A percentile compares a stretch with the other conserved stretches of the same genome.
phyloP scores from a whole-genome alignment of 2,797 vertebrate species.

The Distichodus sexfasciatus region DNA sequence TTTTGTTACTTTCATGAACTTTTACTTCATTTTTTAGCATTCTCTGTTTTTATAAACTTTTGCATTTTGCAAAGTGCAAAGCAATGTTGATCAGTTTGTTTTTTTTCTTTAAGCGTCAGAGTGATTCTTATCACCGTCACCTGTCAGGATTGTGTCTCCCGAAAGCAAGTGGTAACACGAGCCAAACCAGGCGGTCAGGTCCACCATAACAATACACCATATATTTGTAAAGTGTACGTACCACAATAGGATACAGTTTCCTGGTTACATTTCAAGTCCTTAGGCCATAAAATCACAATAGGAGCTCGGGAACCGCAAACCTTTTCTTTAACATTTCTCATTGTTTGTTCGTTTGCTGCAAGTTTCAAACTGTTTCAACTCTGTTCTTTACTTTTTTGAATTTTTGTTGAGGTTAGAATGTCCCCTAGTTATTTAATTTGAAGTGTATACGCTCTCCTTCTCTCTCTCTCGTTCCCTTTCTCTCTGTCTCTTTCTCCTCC shows the following conservation, averaged over 20 bases:
- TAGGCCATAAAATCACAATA: conserved; percentile 1
- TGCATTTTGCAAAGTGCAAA: too few species aligned
- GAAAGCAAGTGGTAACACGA: conserved; percentile 17
- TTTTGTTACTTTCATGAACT: too few species aligned
- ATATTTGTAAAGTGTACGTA: conserved; percentile 14
- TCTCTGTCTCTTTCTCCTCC: conserved; percentile 23
- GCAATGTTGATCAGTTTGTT: too few species aligned
- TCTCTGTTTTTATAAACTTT: too few species aligned
- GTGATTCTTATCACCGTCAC: neutral
- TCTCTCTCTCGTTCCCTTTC: neutral
- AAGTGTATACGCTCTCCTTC: conserved; percentile 18
- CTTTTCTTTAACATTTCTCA: neutral
- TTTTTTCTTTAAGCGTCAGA: too few species aligned
- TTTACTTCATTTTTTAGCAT: too few species aligned
- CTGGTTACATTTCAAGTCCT: conserved; percentile 26
- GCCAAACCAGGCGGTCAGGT: neutral
- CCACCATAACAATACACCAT: neutral
- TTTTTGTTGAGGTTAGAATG: conserved; percentile 4
- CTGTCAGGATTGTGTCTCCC: neutral
- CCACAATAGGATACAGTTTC: conserved; percentile 30
- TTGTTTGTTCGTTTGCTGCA: too few species aligned
- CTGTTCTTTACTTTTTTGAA: conserved; percentile 3
- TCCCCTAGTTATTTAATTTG: conserved; percentile 32
- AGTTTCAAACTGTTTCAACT: neutral
- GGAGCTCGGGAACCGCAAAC: conserved; percentile 19